Conservation (phyloP, 1,140 invertebrate species). For the Brachionus koreanus region DNA sequence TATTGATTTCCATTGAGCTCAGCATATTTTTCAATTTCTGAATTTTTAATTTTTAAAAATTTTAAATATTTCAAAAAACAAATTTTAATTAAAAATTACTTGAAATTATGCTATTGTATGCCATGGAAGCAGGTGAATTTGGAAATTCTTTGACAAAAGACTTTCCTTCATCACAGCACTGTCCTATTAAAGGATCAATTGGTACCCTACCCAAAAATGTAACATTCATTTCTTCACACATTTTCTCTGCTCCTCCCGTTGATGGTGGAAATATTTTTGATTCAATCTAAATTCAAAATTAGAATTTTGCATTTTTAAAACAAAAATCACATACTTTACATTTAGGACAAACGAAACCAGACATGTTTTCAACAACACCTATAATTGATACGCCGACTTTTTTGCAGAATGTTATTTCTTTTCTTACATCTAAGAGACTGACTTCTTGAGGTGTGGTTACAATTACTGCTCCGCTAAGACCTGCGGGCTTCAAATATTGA, state of each 20-base stretch:
- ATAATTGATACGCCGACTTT: constrained; percentile 83
- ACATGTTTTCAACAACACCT: constrained; percentile 93
- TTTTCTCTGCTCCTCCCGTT: constrained; percentile 61
- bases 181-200: constrained; percentile 55
- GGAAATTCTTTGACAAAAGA: constrained; percentile 68
- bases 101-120: constrained; percentile 11
- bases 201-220: constrained; percentile 59
- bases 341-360: constrained; percentile 81
- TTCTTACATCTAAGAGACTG: constrained; percentile 78
- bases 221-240: constrained; percentile 50
- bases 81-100: not conserved
- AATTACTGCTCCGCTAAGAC: constrained; percentile 77
- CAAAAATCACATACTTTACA: constrained; percentile 60
- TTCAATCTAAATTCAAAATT: constrained; percentile 71
- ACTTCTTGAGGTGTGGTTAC: constrained; percentile 73
- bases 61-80: not conserved
- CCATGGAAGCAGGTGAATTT: constrained; percentile 65
- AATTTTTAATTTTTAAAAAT: not conserved
- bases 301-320: constrained; percentile 81
- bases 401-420: constrained; percentile 90
- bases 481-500: constrained; percentile 72
- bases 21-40: not conserved
- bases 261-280: constrained; percentile 68
- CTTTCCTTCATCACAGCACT: constrained; percentile 70
- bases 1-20: not conserved